phyloP scores from a whole-genome alignment of 1,140 invertebrate genomes.

The Hirudo medicinalis region DNA sequence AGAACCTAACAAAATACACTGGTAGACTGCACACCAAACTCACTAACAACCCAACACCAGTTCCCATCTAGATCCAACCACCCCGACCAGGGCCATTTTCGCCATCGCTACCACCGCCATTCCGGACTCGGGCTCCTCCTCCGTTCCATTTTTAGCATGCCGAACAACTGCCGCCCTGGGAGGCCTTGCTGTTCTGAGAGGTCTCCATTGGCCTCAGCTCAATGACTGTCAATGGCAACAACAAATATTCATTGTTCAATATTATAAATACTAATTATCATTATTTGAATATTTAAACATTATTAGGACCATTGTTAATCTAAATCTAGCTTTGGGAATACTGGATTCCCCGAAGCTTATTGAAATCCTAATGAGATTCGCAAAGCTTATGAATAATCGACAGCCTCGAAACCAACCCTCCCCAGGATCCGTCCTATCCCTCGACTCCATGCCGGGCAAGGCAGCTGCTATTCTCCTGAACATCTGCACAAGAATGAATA shows the following conservation, averaged over 20 bases:
- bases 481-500: conserved; percentile 51
- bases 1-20: too few species aligned
- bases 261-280: too few species aligned
- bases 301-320: not conserved
- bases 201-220: conserved; percentile 6
- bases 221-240: not conserved
- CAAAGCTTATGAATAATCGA: too few species aligned
- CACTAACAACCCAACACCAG: too few species aligned
- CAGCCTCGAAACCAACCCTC: not conserved
- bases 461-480: conserved; percentile 95
- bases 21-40: too few species aligned
- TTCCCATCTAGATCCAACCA: not conserved
- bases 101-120: not conserved
- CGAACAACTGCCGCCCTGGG: conserved; percentile 5
- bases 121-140: too few species aligned
- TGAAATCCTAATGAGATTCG: not conserved
- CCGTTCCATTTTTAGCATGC: not conserved
- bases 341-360: too few species aligned
- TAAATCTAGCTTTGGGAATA: not conserved
- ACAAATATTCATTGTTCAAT: too few species aligned
- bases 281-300: not conserved
- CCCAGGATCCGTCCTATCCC: not conserved
- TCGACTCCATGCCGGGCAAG: conserved; percentile 83
- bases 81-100: too few species aligned
- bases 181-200: not conserved